phyloP scores from a whole-genome alignment of 2,888 invertebrate species.

The Tortricodes alternella region DNA sequence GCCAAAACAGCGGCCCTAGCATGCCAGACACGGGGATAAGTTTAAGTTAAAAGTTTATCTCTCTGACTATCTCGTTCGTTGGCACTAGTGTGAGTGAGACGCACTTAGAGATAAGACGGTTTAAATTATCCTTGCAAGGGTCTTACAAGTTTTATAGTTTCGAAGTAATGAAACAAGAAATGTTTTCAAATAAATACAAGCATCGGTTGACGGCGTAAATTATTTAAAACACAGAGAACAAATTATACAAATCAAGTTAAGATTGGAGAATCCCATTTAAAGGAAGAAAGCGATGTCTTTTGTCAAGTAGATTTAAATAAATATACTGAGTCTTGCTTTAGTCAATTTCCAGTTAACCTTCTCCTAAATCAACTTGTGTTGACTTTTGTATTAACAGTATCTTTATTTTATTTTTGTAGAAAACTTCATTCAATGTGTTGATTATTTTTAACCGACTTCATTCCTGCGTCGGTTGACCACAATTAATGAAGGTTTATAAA shows the following conservation, averaged over 20 bases:
- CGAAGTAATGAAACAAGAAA: background rate
- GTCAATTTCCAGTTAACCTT: background rate
- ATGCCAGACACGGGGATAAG: too few relatives aligned
- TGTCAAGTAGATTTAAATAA: background rate
- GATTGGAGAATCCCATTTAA: background rate
- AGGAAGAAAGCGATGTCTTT: background rate
- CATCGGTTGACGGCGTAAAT: background rate
- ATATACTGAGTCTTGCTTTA: background rate
- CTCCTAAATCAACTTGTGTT: conserved; percentile 2
- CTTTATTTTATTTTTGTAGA: background rate
- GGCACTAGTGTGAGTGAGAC: too few relatives aligned
- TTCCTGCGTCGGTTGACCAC: too few relatives aligned
- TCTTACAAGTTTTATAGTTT: conserved; percentile 24
- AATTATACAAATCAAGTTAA: background rate
- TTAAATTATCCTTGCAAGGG: too few relatives aligned
- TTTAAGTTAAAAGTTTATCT: too few relatives aligned
- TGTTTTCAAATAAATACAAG: background rate
- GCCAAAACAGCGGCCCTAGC: background rate
- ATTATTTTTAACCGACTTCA: too few relatives aligned
- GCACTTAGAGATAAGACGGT: too few relatives aligned
- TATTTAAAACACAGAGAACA: background rate
- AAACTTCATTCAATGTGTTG: too few relatives aligned
- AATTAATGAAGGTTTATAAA: too few relatives aligned
- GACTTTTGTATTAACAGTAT: conserved; percentile 1
- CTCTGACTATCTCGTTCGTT: too few relatives aligned